Conservation (phyloP, 2,888 invertebrate genomes). For the Habrosyne pyritoides region DNA sequence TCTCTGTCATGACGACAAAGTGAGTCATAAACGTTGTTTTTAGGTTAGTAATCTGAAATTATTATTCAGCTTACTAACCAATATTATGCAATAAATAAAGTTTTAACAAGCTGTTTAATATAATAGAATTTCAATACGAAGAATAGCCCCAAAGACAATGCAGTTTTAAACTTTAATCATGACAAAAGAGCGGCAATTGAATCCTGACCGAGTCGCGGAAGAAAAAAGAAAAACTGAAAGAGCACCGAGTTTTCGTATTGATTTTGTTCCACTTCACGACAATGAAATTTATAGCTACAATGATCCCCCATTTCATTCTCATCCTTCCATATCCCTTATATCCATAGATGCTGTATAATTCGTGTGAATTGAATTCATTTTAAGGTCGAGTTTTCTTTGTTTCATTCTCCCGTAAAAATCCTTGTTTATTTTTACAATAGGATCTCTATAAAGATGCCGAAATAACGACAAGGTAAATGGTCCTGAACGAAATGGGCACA, state of each 20-base stretch:
- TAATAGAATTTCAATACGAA: background rate
- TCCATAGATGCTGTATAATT: conserved; percentile 10
- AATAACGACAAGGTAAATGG: conserved; percentile 1
- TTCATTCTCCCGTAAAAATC: conserved; percentile 5
- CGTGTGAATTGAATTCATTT: conserved; percentile 8
- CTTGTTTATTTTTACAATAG: conserved; percentile 3
- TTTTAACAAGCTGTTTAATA: too few relatives aligned
- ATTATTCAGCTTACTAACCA: too few relatives aligned
- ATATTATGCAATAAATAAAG: too few relatives aligned
- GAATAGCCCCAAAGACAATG: background rate
- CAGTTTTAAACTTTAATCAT: background rate
- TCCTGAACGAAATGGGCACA: conserved; percentile 1
- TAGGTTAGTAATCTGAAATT: too few relatives aligned
- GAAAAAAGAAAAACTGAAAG: background rate
- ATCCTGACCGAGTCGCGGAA: background rate
- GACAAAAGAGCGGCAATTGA: background rate
- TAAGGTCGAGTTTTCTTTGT: background rate
- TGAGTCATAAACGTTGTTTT: too few relatives aligned
- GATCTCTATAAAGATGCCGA: conserved; percentile 6
- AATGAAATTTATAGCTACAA: conserved; percentile 39
- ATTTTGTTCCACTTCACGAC: conserved; percentile 31
- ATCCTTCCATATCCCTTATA: conserved; percentile 27
- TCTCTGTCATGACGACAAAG: too few relatives aligned
- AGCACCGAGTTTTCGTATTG: conserved; percentile 19
- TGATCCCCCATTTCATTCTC: conserved; percentile 29